Evolutionary conservation across 2,888 invertebrate genomes (phyloP).

Genomic region (Lymantria monacha): DNA sequence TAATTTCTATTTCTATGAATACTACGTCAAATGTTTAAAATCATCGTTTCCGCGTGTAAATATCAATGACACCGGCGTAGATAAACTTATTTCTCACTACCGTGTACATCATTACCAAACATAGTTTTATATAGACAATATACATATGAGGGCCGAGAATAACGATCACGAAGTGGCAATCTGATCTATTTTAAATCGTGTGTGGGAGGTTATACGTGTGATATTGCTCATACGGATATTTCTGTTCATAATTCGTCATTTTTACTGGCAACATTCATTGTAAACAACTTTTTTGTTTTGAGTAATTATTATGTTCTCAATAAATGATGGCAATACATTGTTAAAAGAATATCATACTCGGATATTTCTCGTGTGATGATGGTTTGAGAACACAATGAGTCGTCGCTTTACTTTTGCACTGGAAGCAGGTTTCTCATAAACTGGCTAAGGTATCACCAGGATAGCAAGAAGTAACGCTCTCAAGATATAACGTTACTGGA

Average conservation of each 20-base stretch:
- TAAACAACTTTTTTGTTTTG: constrained; percentile 45
- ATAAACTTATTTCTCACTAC: constrained; percentile 22
- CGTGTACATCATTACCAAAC: neutral
- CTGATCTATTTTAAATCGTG: constrained; percentile 49
- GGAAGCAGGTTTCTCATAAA: no score
- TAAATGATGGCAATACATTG: no score
- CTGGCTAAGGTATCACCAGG: no score
- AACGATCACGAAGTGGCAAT: neutral
- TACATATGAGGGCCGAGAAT: neutral
- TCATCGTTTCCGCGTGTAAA: neutral
- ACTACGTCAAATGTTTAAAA: no score
- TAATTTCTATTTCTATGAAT: no score
- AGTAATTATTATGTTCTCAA: neutral
- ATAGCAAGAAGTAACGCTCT: no score
- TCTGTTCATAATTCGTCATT: constrained; percentile 52
- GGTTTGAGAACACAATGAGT: no score
- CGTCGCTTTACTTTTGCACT: no score
- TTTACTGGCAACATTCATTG: constrained; percentile 46
- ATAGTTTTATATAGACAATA: constrained; percentile 1
- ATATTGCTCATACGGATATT: constrained; percentile 48
- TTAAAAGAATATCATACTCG: no score
- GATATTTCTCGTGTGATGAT: no score
- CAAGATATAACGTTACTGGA: no score
- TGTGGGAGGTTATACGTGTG: constrained; percentile 50
- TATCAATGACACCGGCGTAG: constrained; percentile 25